Base-by-base conservation (phyloP, 2,888 invertebrate species). In the Patella depressa region DNA sequence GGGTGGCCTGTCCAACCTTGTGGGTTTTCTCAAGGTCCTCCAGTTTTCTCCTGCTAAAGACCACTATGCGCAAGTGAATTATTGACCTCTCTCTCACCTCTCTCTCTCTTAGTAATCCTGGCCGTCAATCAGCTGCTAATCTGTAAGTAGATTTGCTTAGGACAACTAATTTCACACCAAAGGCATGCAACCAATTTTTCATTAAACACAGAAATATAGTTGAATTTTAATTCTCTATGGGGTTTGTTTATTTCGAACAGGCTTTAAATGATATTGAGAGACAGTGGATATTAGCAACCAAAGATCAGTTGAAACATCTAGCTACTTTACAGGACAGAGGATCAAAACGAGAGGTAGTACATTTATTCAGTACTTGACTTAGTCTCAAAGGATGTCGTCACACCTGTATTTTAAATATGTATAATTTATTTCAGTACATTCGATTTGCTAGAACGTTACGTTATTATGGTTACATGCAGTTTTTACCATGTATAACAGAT, bases 401-500 rank as follows among this genome's bases (percentile, higher is more conserved):
- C 29, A 29, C 2, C 29, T 29, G 29, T 29, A 29, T 29, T 29
- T 29, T 29, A 29, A 29, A 69, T 69, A 59, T 70, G 17, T 54
- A 45, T 59, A n/a, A 69, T 24, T 70, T 74, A 59, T 92, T 93
- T 14, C 93, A 97, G 95, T 98, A 96, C 91, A 93, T 99, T 87
- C 95, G 96, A 86, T 91, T 96, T 85, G 96, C 96, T 17, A 94
- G 96, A 82, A 95, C 94, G 53, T 93, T 98, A 85, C 96, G 96
- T 84, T 96, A 95, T 89, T 99, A 98, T 92, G 97, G 98, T 17
- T 96, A 96, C 89, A 93, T 98, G 80, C 95, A 96, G 88, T 96
- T 97, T 90, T 93, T 94, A 78, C 94, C 94, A 59, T 95, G 96
- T 82, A 92, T 93, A 72, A 95, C 95, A 86, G 96, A 97, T 93